Base-by-base conservation (phyloP, 2,888 invertebrate genomes). In the Pollenia griseotomentosa region DNA sequence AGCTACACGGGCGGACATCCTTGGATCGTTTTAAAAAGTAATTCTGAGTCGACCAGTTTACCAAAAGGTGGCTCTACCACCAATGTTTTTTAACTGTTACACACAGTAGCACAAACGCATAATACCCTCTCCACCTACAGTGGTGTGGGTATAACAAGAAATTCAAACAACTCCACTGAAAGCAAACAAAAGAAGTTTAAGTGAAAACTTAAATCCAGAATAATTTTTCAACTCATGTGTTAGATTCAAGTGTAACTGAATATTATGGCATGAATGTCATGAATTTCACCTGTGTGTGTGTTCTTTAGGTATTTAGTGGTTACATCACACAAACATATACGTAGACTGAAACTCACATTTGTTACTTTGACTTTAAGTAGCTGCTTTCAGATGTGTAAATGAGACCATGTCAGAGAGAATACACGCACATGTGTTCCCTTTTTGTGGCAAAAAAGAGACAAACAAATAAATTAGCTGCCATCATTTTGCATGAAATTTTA, bases 381-480 rank as follows among this genome's bases (percentile, higher is more conserved):
- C 8, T 57, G 16, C 12, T 16, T 40, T 11, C 12, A 10, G 16
- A 7, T 81, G 16, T 55, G 6, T 63, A 51, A 12, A 40, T 46
- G 44, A 71, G 33, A 44, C 46, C 19, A 16, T 51, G 51, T 6
- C 55, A 40, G 48, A 23, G 23, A 23, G 23, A 14, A 6, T 23
- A 8, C 40, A 40, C 16, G 19, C 9, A n/a, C 2, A 2, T 71
- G 14, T 46, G 42, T 55, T 6, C 33, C 33, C 6, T 33, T 40
- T 55, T 57, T 78, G 57, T 65, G 57, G 11, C 68, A 71, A 55
- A 16, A 48, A 59, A 19, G 42, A 70, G 57, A 74, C 11, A 42
- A 11, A 53, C 74, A 70, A 74, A 70, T 80, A 80, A 80, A 63
- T 81, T 77, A 53, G 57, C 48, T 75, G 70, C 57, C 80, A 81